phyloP scores from a whole-genome alignment of 2,888 invertebrate species.

The Rhagophthalmus giganteus region DNA sequence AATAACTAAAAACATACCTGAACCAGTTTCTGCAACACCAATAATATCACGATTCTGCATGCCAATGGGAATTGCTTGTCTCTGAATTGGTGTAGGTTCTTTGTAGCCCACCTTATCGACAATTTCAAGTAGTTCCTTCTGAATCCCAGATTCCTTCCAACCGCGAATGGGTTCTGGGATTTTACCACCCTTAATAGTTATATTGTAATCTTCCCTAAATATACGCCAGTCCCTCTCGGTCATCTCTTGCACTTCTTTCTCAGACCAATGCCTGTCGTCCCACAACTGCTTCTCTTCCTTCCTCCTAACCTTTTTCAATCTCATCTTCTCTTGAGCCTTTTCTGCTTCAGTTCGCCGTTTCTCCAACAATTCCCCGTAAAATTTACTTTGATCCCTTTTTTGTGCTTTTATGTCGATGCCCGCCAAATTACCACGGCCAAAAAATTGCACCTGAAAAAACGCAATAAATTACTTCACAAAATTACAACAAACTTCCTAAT shows the following conservation, averaged over 20 bases:
- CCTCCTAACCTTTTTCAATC: conserved; percentile 88
- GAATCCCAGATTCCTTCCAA: conserved; percentile 94
- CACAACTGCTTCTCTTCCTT: conserved; percentile 98
- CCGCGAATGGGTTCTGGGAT: conserved; percentile 94
- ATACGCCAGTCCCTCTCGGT: conserved; percentile 99
- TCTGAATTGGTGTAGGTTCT: conserved; percentile 98
- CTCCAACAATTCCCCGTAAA: conserved; percentile 94
- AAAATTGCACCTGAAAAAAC: conserved; percentile 79
- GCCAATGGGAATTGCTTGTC: conserved; percentile 99
- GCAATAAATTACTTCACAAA: background rate
- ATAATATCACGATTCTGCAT: conserved; percentile 94
- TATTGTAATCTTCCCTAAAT: conserved; percentile 98
- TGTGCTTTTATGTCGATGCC: conserved; percentile 98
- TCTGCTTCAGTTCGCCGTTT: conserved; percentile 94
- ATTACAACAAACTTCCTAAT: no score
- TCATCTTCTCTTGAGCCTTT: conserved; percentile 92
- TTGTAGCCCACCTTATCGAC: conserved; percentile 94
- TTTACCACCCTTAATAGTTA: conserved; percentile 95
- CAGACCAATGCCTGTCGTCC: conserved; percentile 99
- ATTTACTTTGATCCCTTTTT: conserved; percentile 93
- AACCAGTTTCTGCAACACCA: conserved; percentile 98
- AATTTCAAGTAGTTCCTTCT: conserved; percentile 88
- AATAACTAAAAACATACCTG: conserved; percentile 25
- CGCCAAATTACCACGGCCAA: conserved; percentile 95
- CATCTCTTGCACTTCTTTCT: conserved; percentile 93